These are phyloP conservation scores for Calliphora vicina DNA, from an alignment of 1,140 invertebrate genomes.

Conservation along the genomic window DNA sequence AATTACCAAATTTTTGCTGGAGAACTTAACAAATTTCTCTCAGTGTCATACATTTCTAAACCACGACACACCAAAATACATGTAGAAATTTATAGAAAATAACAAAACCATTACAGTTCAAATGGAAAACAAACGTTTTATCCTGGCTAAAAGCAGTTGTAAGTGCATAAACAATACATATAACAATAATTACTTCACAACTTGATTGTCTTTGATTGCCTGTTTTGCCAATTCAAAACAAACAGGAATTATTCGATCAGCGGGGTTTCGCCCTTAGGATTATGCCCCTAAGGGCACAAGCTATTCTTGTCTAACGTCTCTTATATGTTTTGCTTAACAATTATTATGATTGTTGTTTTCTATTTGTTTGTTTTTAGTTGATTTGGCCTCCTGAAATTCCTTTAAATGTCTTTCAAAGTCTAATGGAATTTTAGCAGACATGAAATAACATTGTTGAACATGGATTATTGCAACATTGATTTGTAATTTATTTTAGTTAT, in stretches of 20 bases:
- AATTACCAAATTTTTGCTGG: too few relatives aligned
- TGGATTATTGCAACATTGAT: not conserved
- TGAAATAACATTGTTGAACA: not conserved
- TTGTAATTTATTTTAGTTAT: not conserved
- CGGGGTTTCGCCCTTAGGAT: not conserved
- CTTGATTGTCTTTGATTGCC: slow-evolving; percentile 8
- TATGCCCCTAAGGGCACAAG: not conserved
- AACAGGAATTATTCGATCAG: not conserved
- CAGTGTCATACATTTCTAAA: not conserved
- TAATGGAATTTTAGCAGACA: not conserved
- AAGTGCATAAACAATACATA: not conserved
- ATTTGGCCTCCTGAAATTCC: not conserved
- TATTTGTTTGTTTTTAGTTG: not conserved
- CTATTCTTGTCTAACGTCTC: too few relatives aligned
- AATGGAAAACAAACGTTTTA: not conserved
- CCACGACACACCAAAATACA: not conserved
- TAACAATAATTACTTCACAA: slow-evolving; percentile 14
- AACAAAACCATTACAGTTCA: not conserved
- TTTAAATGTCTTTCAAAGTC: not conserved
- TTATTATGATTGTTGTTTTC: not conserved
- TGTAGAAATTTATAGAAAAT: not conserved
- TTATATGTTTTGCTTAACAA: too few relatives aligned
- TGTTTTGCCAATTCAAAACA: not conserved
- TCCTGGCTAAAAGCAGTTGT: not conserved
- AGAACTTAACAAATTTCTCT: too few relatives aligned